Percentiles rank a stretch among this genome's conserved stretches.
Conservation (phyloP, 2,888 invertebrate species). For the Conistra vaccinii region DNA sequence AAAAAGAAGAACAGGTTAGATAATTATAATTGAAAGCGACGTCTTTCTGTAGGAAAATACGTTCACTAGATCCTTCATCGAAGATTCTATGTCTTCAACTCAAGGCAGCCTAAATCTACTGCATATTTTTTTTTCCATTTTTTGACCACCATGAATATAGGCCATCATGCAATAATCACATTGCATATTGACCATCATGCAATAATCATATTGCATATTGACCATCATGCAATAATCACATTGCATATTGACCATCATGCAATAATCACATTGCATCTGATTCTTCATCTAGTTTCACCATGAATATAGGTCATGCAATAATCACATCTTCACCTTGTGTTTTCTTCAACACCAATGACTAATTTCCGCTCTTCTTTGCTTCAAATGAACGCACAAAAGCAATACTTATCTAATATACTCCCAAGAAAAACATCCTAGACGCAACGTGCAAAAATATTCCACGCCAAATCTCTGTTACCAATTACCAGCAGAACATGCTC, state of each 20-base stretch:
- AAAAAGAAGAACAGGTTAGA: no score
- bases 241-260: no score
- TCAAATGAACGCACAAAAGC: constrained; percentile 46
- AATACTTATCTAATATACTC: constrained; percentile 52
- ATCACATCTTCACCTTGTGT: constrained; percentile 1
- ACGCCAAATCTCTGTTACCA: constrained; percentile 69
- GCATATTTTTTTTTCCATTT: neutral
- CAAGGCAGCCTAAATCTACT: neutral
- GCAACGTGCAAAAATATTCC: constrained; percentile 71
- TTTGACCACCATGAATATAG: neutral
- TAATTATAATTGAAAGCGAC: neutral
- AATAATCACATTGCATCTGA: no score
- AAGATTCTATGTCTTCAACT: neutral
- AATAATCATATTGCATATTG: no score
- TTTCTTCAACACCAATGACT: constrained; percentile 13
- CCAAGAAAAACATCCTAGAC: constrained; percentile 36
- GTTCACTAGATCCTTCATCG: neutral
- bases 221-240: no score
- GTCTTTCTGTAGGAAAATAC: neutral
- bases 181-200: no score
- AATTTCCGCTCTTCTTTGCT: constrained; percentile 14
- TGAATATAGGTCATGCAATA: neutral
- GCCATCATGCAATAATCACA: neutral
- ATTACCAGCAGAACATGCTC: constrained; percentile 79
- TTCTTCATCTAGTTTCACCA: no score